phyloP scores from a whole-genome alignment of 2,888 invertebrate species.

The Drosophila mayaguana region DNA sequence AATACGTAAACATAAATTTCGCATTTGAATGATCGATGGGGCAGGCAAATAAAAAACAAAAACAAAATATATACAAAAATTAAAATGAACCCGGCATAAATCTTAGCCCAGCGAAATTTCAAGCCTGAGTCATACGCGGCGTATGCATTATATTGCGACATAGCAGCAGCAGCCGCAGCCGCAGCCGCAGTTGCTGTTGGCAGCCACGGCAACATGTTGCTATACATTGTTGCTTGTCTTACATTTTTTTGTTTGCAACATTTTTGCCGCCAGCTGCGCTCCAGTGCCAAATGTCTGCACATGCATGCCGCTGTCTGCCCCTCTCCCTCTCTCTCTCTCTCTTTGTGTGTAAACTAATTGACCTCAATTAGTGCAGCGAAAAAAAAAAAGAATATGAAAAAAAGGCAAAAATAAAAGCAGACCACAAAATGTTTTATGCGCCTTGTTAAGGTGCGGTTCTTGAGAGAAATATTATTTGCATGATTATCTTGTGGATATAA shows the following conservation, averaged over 20 bases:
- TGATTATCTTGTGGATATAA: constrained; percentile 7
- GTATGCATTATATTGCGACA: constrained; percentile 63
- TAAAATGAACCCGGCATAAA: constrained; percentile 53
- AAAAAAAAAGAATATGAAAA: constrained; percentile 19
- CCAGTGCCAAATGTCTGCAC: constrained; percentile 22
- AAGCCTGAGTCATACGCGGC: constrained; percentile 61
- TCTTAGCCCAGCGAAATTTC: constrained; percentile 39
- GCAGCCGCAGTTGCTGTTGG: constrained; percentile 5
- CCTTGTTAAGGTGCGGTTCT: constrained; percentile 48
- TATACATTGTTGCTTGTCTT: constrained; percentile 61
- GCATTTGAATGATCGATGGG: constrained; percentile 71
- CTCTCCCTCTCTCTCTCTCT: background rate
- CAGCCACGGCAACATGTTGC: constrained; percentile 50
- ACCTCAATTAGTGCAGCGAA: constrained; percentile 81
- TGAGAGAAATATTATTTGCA: constrained; percentile 22
- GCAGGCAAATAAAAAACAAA: constrained; percentile 12
- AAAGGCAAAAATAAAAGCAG: constrained; percentile 15
- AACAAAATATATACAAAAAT: background rate
- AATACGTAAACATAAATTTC: constrained; percentile 56
- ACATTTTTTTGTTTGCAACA: constrained; percentile 44
- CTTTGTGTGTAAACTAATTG: constrained; percentile 77
- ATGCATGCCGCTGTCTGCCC: background rate
- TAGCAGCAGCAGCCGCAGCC: constrained; percentile 3
- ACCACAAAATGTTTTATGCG: constrained; percentile 38
- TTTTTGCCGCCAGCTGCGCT: constrained; percentile 50